Base-by-base conservation (phyloP, 2,797 vertebrate species). In the Anguilla megastoma region DNA sequence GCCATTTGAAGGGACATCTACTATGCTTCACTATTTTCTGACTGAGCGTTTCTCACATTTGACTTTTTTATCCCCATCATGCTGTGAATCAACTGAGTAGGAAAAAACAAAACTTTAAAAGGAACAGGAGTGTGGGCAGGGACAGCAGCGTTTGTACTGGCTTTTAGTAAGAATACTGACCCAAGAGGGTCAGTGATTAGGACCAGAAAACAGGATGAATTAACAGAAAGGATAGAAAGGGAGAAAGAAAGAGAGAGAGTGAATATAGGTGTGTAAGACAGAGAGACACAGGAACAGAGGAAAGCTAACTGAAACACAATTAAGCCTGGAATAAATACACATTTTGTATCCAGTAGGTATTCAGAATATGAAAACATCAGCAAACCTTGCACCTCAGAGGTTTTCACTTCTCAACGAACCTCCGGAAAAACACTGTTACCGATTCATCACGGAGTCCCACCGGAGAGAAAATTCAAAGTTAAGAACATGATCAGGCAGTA, bases 171-270 rank as follows among this genome's bases (percentile, higher is more conserved):
- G 82, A 86, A 48, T 8, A 33, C 30, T 91, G 90, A 90, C 86
- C 90, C 89, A 86, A 89, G 1, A 82, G 56, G 88, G 86, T 48
- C 30, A 66, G 56, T 27, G 86, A 85, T 85, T 86, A 63, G 63
- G 88, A 86, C 86, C 54, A 76, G 86, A 85, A 84, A 87, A 85
- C 89, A 71, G 86, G 86, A 89, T 90, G 89, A 30, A 71, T 45
- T 45, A 41, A 79, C 89, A 87, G 90, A 82, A 58, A 27, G 30
- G 33, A 86, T 18, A 84, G 87, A 91, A 79, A 58, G 33, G 21
- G 63, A 27, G 30, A 80, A 41, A 58, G 76, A n/a, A n/a, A 12
- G 45, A n/a, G 14, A 4, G 12, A 56, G 83, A 54, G 54, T 83
- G 58, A 52, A 8, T 71, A 36, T 85, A 24, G 54, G 69, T 87